Conservation (phyloP, 1,140 invertebrate species). For the Platyura marginata region DNA sequence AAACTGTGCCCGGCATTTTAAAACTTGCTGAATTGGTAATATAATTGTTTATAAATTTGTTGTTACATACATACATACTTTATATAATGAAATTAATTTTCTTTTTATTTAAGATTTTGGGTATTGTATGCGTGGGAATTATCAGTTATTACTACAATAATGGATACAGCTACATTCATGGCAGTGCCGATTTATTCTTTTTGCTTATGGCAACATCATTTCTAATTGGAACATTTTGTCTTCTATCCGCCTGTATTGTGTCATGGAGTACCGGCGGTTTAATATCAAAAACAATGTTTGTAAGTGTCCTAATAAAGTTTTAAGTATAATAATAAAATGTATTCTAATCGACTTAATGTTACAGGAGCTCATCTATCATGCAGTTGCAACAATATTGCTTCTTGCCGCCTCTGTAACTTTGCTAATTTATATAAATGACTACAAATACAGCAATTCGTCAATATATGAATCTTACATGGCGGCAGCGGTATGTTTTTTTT, state of each 20-base stretch:
- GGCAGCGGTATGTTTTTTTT: conserved; percentile 37
- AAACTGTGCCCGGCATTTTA: conserved; percentile 41
- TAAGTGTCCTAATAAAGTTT: too few species aligned
- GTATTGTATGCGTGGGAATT: conserved; percentile 43
- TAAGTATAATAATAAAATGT: too few species aligned
- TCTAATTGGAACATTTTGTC: conserved; percentile 45
- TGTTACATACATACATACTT: background rate
- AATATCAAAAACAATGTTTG: conserved; percentile 46
- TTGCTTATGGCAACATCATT: conserved; percentile 46
- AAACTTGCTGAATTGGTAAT: conserved; percentile 49
- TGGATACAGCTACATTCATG: conserved; percentile 8
- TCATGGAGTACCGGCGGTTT: conserved; percentile 54
- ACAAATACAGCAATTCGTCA: conserved; percentile 23
- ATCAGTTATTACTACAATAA: conserved; percentile 33
- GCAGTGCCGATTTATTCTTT: conserved; percentile 41
- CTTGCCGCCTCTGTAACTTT: conserved; percentile 41
- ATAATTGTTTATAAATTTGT: background rate
- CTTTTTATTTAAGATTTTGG: conserved; percentile 38
- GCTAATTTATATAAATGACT: conserved; percentile 34
- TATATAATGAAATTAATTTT: background rate
- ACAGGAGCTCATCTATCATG: conserved; percentile 54
- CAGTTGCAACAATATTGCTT: conserved; percentile 40
- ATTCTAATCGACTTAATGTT: conserved; percentile 12
- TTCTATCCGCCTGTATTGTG: conserved; percentile 43
- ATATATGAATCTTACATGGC: conserved; percentile 26